Conservation (phyloP, 2,888 invertebrate species). For the Trichogramma evanescens region DNA sequence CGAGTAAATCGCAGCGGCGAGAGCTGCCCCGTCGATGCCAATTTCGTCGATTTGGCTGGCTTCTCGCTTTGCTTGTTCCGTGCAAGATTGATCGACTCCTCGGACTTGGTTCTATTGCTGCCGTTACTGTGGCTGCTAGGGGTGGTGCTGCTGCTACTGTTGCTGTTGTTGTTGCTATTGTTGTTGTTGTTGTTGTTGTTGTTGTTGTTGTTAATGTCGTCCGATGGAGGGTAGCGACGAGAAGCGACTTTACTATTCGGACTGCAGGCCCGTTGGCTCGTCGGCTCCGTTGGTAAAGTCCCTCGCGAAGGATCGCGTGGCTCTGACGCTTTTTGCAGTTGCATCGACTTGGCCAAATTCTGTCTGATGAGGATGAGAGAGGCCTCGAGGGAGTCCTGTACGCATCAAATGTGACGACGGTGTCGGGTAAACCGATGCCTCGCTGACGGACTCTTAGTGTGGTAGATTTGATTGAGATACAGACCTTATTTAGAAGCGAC, state of each 20-base stretch:
- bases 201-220: constrained; percentile 38
- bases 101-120: background rate
- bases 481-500: constrained; percentile 52
- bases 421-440: constrained; percentile 44
- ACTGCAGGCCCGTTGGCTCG: background rate
- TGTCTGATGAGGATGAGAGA: constrained; percentile 19
- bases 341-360: background rate
- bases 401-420: constrained; percentile 25
- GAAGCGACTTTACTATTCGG: background rate
- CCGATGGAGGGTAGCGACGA: constrained; percentile 23
- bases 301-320: background rate
- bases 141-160: background rate
- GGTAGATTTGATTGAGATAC: too few relatives aligned
- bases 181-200: constrained; percentile 3
- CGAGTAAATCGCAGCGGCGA: constrained; percentile 6
- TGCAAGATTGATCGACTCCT: too few relatives aligned
- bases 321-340: too few relatives aligned
- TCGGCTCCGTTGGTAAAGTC: background rate
- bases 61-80: too few relatives aligned
- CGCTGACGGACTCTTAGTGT: too few relatives aligned
- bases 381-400: constrained; percentile 11
- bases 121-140: background rate
- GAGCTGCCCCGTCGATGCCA: background rate
- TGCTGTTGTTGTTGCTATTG: too few relatives aligned
- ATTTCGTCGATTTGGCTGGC: background rate